Evolutionary conservation across 1,140 invertebrate species (phyloP).

Genomic region (Chironomus striatipennis): DNA sequence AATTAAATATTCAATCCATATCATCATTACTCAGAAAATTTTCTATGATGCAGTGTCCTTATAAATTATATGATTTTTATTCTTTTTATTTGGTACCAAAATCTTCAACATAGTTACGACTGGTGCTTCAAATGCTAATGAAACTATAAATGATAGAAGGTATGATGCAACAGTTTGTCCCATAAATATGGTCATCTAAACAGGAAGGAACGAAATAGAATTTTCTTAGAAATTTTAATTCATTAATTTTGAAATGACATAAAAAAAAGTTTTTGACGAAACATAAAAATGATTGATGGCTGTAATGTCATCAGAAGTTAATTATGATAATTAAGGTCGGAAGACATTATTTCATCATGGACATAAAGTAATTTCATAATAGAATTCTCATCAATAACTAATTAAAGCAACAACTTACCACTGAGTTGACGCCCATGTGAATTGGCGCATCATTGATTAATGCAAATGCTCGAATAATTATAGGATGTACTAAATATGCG

Average conservation of each 20-base stretch:
- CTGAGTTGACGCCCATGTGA: conserved; percentile 64
- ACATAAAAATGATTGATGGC: conserved; percentile 4
- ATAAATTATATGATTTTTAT: background rate
- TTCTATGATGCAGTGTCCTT: background rate
- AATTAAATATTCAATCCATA: too few species aligned
- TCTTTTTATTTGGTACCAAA: conserved; percentile 55
- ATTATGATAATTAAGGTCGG: too few species aligned
- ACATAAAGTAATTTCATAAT: too few species aligned
- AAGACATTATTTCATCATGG: too few species aligned
- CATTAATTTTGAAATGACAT: too few species aligned
- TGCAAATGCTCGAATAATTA: conserved; percentile 63
- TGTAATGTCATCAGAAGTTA: too few species aligned
- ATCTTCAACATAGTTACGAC: conserved; percentile 78
- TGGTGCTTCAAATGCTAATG: conserved; percentile 71
- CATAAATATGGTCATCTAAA: conserved; percentile 63
- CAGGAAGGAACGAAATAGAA: conserved; percentile 30
- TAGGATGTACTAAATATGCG: conserved; percentile 71
- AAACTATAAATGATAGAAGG: conserved; percentile 64
- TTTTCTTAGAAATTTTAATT: conserved; percentile 18
- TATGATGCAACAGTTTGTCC: conserved; percentile 69
- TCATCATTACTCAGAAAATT: too few species aligned
- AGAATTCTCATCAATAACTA: conserved; percentile 1
- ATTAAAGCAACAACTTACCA: conserved; percentile 46
- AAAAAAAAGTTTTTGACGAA: too few species aligned
- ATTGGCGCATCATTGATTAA: conserved; percentile 69